A percentile compares a stretch with the other conserved stretches of the same genome.
Evolutionary conservation across 2,888 invertebrate species (phyloP).

Genomic region (Apodemia hepburni): DNA sequence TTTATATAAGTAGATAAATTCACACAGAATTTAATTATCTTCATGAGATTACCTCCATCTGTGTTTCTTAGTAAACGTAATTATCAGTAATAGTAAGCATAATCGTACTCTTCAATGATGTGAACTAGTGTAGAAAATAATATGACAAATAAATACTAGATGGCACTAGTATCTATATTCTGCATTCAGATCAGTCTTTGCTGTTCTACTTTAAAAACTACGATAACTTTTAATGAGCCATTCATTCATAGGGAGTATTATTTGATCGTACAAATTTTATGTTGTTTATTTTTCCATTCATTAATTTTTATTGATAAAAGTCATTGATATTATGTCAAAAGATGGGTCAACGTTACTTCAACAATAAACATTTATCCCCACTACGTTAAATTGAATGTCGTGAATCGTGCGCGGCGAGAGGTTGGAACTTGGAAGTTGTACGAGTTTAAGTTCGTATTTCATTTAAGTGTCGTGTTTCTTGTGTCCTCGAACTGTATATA

Average conservation of each 20-base stretch:
- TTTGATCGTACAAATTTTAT: not conserved
- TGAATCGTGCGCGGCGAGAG: conserved; percentile 67
- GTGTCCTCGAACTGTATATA: conserved; percentile 49
- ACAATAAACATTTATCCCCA: conserved; percentile 49
- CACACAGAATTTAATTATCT: too few relatives aligned
- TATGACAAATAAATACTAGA: not conserved
- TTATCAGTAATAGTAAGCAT: too few relatives aligned
- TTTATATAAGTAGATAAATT: too few relatives aligned
- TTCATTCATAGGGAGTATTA: not conserved
- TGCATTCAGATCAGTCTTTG: too few relatives aligned
- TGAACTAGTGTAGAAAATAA: not conserved
- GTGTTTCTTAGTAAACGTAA: too few relatives aligned
- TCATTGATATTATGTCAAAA: not conserved
- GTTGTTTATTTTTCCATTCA: not conserved
- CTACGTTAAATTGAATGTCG: conserved; percentile 44
- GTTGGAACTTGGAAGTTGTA: conserved; percentile 36
- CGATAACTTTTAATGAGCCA: too few relatives aligned
- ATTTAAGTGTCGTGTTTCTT: conserved; percentile 55
- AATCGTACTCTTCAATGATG: too few relatives aligned
- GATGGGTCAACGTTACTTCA: conserved; percentile 9
- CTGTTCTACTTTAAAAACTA: too few relatives aligned
- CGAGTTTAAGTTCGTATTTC: conserved; percentile 33
- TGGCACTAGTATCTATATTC: not conserved
- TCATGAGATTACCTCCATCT: too few relatives aligned
- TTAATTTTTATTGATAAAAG: not conserved